phyloP scores from a whole-genome alignment of 2,888 invertebrate genomes.

The Anthophora plumipes region DNA sequence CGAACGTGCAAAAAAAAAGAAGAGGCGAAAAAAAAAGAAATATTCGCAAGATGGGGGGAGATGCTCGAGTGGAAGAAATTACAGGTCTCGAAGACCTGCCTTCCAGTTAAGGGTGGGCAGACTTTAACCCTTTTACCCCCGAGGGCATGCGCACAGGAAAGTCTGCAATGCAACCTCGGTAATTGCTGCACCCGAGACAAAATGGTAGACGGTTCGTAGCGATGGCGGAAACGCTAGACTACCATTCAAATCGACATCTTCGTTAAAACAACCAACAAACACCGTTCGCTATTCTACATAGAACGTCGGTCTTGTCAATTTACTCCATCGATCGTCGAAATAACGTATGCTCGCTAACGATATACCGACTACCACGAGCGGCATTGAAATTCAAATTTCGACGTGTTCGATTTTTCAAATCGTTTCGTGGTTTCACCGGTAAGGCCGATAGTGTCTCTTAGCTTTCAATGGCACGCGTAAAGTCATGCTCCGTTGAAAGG shows the following conservation, averaged over 20 bases:
- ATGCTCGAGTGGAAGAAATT: slow-evolving; percentile 41
- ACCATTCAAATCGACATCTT: neutral
- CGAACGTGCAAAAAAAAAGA: neutral
- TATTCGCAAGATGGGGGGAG: slow-evolving; percentile 1
- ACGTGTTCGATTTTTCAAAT: slow-evolving; percentile 12
- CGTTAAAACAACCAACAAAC: too few species aligned
- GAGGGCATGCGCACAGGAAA: slow-evolving; percentile 76
- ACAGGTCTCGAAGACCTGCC: slow-evolving; percentile 63
- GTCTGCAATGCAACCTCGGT: slow-evolving; percentile 72
- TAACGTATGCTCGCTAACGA: neutral
- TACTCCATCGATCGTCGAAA: neutral
- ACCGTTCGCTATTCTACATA: too few species aligned
- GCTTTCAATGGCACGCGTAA: slow-evolving; percentile 36
- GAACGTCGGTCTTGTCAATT: too few species aligned
- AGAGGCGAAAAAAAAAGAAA: neutral
- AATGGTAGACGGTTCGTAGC: slow-evolving; percentile 73
- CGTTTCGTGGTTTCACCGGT: neutral
- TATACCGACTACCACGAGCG: neutral
- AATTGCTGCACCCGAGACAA: slow-evolving; percentile 78
- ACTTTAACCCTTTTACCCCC: slow-evolving; percentile 75
- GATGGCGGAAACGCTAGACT: slow-evolving; percentile 64
- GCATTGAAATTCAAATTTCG: neutral
- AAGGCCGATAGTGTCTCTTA: slow-evolving; percentile 13
- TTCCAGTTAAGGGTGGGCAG: slow-evolving; percentile 66
- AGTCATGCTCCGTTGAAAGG: slow-evolving; percentile 60